Evolutionary conservation across 2,113 vertebrate species (phyloP).

Genomic region (Esox niger): DNA sequence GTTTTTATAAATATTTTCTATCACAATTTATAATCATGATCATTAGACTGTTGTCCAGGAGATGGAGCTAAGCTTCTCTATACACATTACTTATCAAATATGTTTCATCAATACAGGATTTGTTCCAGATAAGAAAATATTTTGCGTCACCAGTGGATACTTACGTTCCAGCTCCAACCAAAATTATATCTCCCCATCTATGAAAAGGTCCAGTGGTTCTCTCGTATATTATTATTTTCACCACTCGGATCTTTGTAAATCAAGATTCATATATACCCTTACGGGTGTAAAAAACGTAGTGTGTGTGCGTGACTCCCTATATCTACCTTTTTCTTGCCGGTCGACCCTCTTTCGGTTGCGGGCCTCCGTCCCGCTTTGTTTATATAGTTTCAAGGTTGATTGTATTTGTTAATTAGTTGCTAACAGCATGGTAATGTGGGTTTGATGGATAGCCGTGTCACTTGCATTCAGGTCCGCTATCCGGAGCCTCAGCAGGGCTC

Average conservation of each 20-base stretch:
- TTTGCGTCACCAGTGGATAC: too few species aligned
- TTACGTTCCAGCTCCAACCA: too few species aligned
- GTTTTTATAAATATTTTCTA: not conserved
- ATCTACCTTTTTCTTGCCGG: conserved; percentile 7
- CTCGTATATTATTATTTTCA: too few species aligned
- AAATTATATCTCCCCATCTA: too few species aligned
- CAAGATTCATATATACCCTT: too few species aligned
- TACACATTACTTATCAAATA: too few species aligned
- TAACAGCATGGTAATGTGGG: conserved; percentile 74
- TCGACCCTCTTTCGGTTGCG: conserved; percentile 48
- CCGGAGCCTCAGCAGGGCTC: conserved; percentile 56
- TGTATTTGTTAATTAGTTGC: conserved; percentile 81
- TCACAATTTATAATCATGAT: conserved; percentile 6
- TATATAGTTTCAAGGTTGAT: conserved; percentile 65
- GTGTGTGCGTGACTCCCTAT: conserved; percentile 4
- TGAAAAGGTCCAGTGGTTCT: too few species aligned
- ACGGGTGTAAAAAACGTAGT: too few species aligned
- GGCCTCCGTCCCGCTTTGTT: conserved; percentile 58
- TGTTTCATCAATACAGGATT: not conserved
- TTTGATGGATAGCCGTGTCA: conserved; percentile 75
- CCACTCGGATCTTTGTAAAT: too few species aligned
- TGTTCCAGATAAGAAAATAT: too few species aligned
- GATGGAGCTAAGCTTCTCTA: conserved; percentile 31
- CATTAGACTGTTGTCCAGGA: conserved; percentile 22
- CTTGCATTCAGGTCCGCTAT: conserved; percentile 64